Evolutionary conservation across 1,140 invertebrate species (phyloP).

Genomic region (Drosophila willistoni): DNA sequence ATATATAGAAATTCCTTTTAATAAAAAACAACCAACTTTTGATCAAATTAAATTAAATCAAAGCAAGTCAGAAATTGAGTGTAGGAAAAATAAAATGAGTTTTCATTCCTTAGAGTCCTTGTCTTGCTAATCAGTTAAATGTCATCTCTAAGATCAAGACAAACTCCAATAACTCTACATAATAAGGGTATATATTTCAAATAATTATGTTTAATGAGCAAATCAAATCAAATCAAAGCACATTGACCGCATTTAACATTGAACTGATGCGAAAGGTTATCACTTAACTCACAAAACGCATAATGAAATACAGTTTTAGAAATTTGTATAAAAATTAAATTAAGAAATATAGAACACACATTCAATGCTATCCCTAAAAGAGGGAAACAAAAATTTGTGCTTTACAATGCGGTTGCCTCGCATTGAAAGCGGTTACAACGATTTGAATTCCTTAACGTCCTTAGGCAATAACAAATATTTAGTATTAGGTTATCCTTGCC

Average conservation of each 20-base stretch:
- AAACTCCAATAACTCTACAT: background rate
- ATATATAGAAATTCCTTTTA: no score
- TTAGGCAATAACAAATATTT: slow-evolving; percentile 72
- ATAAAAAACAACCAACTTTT: no score
- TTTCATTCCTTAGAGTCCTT: no score
- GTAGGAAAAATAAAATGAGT: no score
- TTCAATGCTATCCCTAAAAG: background rate
- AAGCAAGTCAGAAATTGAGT: no score
- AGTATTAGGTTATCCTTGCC: slow-evolving; percentile 77
- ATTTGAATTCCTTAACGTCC: slow-evolving; percentile 68
- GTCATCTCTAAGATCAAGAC: background rate
- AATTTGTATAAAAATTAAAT: slow-evolving; percentile 10
- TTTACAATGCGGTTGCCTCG: background rate
- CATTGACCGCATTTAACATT: slow-evolving; percentile 69
- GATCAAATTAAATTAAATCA: no score
- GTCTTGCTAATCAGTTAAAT: no score
- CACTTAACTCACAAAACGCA: slow-evolving; percentile 12
- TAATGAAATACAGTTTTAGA: slow-evolving; percentile 14
- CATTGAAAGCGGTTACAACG: slow-evolving; percentile 6
- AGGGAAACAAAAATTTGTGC: background rate
- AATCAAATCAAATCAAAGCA: slow-evolving; percentile 25
- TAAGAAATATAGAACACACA: background rate
- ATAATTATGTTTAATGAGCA: slow-evolving; percentile 14
- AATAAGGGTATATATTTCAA: background rate
- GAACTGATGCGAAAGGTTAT: slow-evolving; percentile 64